Conservation (phyloP, 2,113 vertebrate genomes). For the Leucopternis melanops region DNA sequence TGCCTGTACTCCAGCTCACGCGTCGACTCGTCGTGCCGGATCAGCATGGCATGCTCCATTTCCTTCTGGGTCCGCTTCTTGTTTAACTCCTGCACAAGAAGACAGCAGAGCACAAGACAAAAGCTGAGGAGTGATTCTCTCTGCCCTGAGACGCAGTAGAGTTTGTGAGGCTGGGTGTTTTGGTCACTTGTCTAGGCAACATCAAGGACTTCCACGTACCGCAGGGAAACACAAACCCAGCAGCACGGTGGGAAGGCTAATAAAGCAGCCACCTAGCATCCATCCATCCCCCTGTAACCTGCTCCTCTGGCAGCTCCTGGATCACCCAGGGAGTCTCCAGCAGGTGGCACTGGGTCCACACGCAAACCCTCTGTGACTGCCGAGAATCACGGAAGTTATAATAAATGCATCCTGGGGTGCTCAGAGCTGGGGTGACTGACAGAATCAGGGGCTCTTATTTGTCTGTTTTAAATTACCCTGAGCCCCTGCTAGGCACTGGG, state of each 20-base stretch:
- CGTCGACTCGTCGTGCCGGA: conserved; percentile 96
- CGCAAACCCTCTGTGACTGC: neutral
- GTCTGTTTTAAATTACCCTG: neutral
- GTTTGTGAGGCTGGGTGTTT: accelerated
- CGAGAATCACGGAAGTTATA: neutral
- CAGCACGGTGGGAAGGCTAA: accelerated
- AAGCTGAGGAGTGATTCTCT: neutral
- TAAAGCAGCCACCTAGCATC: accelerated
- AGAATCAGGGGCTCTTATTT: accelerated
- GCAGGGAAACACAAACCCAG: neutral
- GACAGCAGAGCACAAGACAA: neutral
- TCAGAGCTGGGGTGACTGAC: neutral
- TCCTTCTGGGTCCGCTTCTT: conserved; percentile 98
- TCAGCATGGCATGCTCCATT: conserved; percentile 98
- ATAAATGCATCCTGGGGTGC: neutral
- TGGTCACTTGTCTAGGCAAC: accelerated
- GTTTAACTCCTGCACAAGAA: conserved; percentile 84
- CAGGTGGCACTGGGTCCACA: conserved; percentile 34
- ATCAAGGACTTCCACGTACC: accelerated
- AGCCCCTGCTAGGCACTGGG: neutral
- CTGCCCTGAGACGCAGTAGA: neutral
- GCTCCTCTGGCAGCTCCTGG: neutral
- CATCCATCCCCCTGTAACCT: neutral
- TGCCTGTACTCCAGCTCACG: conserved; percentile 95
- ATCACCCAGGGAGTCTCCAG: neutral